Base-by-base conservation (phyloP, 1,140 invertebrate genomes). In the Sitobion miscanthi region DNA sequence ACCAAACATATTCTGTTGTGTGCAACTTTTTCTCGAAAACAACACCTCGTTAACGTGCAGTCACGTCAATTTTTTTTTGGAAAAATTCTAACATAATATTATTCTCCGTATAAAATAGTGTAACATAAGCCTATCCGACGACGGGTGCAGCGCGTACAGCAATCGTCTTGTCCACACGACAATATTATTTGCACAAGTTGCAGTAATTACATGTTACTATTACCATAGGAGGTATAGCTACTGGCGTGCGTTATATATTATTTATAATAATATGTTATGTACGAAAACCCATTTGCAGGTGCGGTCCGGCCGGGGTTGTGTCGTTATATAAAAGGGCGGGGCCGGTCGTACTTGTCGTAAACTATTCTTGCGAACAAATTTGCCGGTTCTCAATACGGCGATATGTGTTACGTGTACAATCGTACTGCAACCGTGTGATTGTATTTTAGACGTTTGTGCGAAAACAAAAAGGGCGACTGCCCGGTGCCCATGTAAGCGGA, bases 281-380 rank as follows among this genome's bases (percentile, higher is more conserved):
- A 35, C 45, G n/a, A 47, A 87, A 87, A 49, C 47, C 17, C 45
- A 87, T 49, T 87, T 87, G 35, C 86, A 52, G 86, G 86, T 17
- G 86, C n/a, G 86, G 45, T 49, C 47, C 7, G 45, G 25, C n/a
- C 45, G 30, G 85, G 85, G 85, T 30, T n/a, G 86, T 49, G 47
- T n/a, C 30, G n/a, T 87, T 87, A 87, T 35, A 7, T 87, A 87
- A 87, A 87, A 49, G 86, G 86, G 86, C 86, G 86, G 86, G 86
- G 47, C 8, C 86, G 86, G 30, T 87, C 47, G 86, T 21, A 52
- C 49, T 35, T 47, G 42, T 45, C 3, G 3, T 69, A 69, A n/a
- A 69, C 30, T 35, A 35, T 69, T 69, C 62, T 69, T 17, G 21
- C 86, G 86, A 49, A 49, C 47, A 4, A 52, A 87, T 9, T n/a